A percentile compares a stretch with the other conserved stretches of the same genome.
phyloP scores from a whole-genome alignment of 2,888 invertebrate species.

The Sminthurinus aureus region DNA sequence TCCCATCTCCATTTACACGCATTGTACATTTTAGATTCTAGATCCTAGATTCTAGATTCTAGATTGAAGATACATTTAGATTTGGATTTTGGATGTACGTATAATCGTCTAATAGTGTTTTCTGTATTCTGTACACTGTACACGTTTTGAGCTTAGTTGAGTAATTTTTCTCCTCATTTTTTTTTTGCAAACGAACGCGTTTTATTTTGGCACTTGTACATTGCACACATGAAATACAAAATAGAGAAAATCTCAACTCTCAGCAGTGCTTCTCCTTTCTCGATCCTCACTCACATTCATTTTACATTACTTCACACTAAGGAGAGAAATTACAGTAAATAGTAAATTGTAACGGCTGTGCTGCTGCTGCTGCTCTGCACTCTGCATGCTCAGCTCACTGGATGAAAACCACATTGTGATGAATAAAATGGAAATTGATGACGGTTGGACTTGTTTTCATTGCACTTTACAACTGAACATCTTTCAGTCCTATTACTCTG shows the following conservation, averaged over 20 bases:
- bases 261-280: background rate
- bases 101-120: too few species aligned
- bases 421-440: background rate
- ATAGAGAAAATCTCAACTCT: background rate
- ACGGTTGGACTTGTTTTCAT: too few species aligned
- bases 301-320: background rate
- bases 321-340: background rate
- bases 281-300: background rate
- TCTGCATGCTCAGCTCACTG: background rate
- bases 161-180: background rate
- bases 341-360: background rate
- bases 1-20: background rate
- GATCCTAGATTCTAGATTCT: background rate
- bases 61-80: background rate
- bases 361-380: background rate
- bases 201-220: conserved; percentile 23
- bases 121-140: background rate
- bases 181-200: conserved; percentile 17
- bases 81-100: background rate
- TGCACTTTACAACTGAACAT: too few species aligned
- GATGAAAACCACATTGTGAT: conserved; percentile 13
- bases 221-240: background rate
- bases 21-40: too few species aligned
- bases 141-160: too few species aligned
- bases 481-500: too few species aligned